Conservation (phyloP, 1,140 invertebrate species). For the Heliconius melpomene region DNA sequence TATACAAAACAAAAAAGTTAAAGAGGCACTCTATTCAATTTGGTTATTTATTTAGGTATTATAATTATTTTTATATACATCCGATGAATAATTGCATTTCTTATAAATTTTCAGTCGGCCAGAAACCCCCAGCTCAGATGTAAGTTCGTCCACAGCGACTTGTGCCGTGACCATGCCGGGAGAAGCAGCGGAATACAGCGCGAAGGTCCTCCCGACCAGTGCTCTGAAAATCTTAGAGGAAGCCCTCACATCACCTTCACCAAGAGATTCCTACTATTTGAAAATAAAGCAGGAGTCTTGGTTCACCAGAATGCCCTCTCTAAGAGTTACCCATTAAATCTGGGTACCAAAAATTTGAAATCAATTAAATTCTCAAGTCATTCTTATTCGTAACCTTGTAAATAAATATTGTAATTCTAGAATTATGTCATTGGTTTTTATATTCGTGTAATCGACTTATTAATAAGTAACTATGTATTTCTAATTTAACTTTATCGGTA, state of each 20-base stretch:
- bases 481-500: conserved; percentile 14
- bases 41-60: no score
- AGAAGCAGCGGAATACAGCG: conserved; percentile 75
- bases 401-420: conserved; percentile 28
- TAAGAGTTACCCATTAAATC: conserved; percentile 59
- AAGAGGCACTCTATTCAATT: no score
- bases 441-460: conserved; percentile 14
- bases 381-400: conserved; percentile 28
- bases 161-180: conserved; percentile 80
- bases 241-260: conserved; percentile 68
- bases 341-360: background rate
- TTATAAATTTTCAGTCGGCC: conserved; percentile 62
- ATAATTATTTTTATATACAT: background rate
- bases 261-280: conserved; percentile 76
- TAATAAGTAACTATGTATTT: conserved; percentile 8
- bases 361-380: conserved; percentile 22
- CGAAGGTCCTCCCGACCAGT: conserved; percentile 70
- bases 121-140: conserved; percentile 72
- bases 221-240: conserved; percentile 76
- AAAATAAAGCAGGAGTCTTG: conserved; percentile 79
- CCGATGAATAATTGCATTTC: background rate
- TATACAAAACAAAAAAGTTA: no score
- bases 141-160: conserved; percentile 60
- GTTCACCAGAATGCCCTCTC: conserved; percentile 78
- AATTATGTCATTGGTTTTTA: conserved; percentile 20